Percentiles rank a stretch among this genome's conserved stretches.
These are phyloP conservation scores for Drosophila lacertosa DNA, from an alignment of 1,140 invertebrate species.

Conservation along the genomic window DNA sequence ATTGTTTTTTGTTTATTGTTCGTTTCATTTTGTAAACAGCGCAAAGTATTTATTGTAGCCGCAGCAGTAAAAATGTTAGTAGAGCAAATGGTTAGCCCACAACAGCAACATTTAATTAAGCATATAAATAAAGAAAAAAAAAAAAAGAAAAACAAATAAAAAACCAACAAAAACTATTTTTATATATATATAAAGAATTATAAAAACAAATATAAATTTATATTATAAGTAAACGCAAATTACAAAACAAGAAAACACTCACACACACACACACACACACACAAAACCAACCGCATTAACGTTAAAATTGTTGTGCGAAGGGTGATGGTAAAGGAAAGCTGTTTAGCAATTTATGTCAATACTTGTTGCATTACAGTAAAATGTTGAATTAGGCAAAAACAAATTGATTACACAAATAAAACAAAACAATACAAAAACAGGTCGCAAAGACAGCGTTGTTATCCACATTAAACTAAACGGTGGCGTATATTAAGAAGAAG, in stretches of 20 bases:
- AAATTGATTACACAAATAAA: conserved; percentile 32
- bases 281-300: conserved; percentile 15
- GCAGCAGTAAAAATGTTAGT: conserved; percentile 55
- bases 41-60: conserved; percentile 64
- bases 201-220: conserved; percentile 34
- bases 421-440: conserved; percentile 18
- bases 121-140: conserved; percentile 63
- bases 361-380: conserved; percentile 43
- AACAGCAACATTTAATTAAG: conserved; percentile 83
- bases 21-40: conserved; percentile 37
- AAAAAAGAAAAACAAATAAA: conserved; percentile 18
- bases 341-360: conserved; percentile 57
- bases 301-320: conserved; percentile 37
- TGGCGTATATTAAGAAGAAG: conserved; percentile 23
- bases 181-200: conserved; percentile 64
- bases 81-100: conserved; percentile 57
- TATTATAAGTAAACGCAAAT: conserved; percentile 69
- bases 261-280: conserved; percentile 31
- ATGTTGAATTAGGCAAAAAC: conserved; percentile 44
- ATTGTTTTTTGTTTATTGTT: conserved; percentile 23
- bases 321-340: conserved; percentile 29
- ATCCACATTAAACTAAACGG: conserved; percentile 32
- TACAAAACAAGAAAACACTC: too few relatives aligned
- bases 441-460: conserved; percentile 44
- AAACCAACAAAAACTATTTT: conserved; percentile 69